Evolutionary conservation across 2,113 vertebrate species (phyloP), one percentile per base, ranked within the genome.

Genomic region (Crotalus horridus): DNA sequence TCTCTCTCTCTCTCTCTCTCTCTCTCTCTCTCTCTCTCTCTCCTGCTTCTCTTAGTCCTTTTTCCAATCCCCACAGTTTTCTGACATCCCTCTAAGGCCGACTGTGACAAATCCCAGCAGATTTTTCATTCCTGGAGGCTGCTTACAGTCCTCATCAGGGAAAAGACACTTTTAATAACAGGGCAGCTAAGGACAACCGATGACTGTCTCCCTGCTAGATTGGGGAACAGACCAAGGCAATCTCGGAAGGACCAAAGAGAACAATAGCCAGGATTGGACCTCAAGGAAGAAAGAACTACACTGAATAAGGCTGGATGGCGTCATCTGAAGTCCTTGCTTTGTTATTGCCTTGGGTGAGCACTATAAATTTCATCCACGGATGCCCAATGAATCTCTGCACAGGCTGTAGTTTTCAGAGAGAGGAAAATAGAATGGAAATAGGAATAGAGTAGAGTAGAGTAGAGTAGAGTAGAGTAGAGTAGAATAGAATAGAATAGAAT

Each of bases 291-390:
- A 91, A 88, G 6, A 21, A 51, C 85, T 33, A n/a, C 5, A 33
- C 17, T 9, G n/a, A 17, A 24, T 3, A 56, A 54, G 23, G 4
- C 4, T 5, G 6, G 54, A 6, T 6, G 54, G 29, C 15, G 0
- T 3, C 9, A 29, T n/a, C 61, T 26, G 26, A 46, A 39, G 17
- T 55, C 53, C 61, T 39, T 90, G 61, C 53, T 15, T 51, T 88
- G 33, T 74, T 59, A 46, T 88, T 93, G 85, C 61, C 85, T 93
- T 91, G 86, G 53, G 54, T 81, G 86, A 46, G 61, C 39, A 43
- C 86, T 29, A 53, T 51, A 85, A 91, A 93, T 91, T 91, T 91
- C 90, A 88, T 89, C 93, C 89, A 85, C 87, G 1, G 92, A 87
- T 90, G 81, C 89, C 85, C 51, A 51, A 87, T 33, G 6, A n/a